phyloP scores from a whole-genome alignment of 2,888 invertebrate genomes.

The Rhingia rostrata region DNA sequence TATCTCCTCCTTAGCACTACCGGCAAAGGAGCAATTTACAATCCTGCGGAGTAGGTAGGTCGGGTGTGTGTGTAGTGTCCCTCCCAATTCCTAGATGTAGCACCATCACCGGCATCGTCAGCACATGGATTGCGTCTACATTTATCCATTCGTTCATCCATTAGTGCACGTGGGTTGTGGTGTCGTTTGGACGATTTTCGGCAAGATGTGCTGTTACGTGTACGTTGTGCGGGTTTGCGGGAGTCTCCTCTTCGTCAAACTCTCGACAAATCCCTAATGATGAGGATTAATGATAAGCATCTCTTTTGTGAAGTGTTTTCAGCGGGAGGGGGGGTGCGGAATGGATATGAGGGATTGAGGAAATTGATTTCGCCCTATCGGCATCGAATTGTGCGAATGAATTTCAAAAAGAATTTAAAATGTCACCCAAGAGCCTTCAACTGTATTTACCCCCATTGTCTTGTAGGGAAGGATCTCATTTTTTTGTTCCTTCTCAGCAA shows the following conservation, averaged over 20 bases:
- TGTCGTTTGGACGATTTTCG: constrained; percentile 57
- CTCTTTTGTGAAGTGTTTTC: constrained; percentile 21
- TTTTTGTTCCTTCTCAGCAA: background rate
- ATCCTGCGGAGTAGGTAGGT: constrained; percentile 3
- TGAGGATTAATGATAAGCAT: constrained; percentile 72
- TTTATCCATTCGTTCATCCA: constrained; percentile 7
- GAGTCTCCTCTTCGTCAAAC: constrained; percentile 39
- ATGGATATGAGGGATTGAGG: constrained; percentile 62
- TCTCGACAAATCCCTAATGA: constrained; percentile 70
- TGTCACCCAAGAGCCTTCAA: constrained; percentile 34
- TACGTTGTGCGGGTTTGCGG: constrained; percentile 26
- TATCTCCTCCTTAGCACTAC: constrained; percentile 18
- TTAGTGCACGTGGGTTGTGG: constrained; percentile 46
- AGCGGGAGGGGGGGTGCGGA: constrained; percentile 22
- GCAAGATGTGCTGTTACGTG: constrained; percentile 26
- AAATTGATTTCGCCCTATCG: constrained; percentile 63
- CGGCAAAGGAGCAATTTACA: constrained; percentile 45
- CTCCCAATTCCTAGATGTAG: constrained; percentile 6
- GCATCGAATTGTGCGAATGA: constrained; percentile 38
- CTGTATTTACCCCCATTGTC: constrained; percentile 40
- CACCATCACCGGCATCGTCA: background rate
- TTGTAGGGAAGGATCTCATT: background rate
- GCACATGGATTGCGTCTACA: background rate
- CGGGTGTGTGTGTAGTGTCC: constrained; percentile 8
- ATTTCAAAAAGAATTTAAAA: constrained; percentile 43